Evolutionary conservation across 2,797 vertebrate species (phyloP), one percentile per base, ranked within the genome.

Genomic region (Siniperca undulata): DNA sequence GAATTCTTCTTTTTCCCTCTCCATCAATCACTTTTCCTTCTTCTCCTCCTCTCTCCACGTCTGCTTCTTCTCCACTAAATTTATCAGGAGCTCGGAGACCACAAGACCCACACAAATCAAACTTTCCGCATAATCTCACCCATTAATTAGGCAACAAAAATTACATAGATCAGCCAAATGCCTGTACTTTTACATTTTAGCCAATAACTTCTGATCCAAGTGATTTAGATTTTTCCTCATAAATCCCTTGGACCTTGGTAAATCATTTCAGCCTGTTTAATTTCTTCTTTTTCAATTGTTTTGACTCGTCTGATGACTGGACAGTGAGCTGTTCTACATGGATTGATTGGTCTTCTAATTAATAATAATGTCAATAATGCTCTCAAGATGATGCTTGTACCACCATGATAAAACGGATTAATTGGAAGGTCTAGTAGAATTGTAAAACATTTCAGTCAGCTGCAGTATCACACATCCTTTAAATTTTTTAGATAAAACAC

Each of bases 281-380:
- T 81, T 78, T 73, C 20, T 58, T 36, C 10, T n/a, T 50, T 58
- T 77, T 77, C 4, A 16, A 4, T 24, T 22, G 22, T 61, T 69
- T 44, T 27, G 1, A 64, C n/a, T 83, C 36, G 14, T 74, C 20
- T 73, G 56, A 74, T 65, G 56, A 69, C 50, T 68, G 83, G 56
- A 79, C 36, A 71, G 65, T 27, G 13, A 84, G 74, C 16, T 66
- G 34, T 50, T 80, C 72, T 66, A 2, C 38, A 36, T 77, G 55
- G 59, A 90, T 80, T 77, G 75, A 83, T 70, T 70, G 22, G 48
- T 44, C 44, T 38, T 74, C 62, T 79, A 78, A 82, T 80, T 67
- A 62, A 69, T 86, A 73, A 76, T 68, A 56, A 61, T 61, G 40
- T 77, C 68, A 77, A 80, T 79, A 81, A 70, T 46, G 53, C 53